Evolutionary conservation across 1,140 invertebrate species (phyloP).

Genomic region (Acromyrmex echinatior): DNA sequence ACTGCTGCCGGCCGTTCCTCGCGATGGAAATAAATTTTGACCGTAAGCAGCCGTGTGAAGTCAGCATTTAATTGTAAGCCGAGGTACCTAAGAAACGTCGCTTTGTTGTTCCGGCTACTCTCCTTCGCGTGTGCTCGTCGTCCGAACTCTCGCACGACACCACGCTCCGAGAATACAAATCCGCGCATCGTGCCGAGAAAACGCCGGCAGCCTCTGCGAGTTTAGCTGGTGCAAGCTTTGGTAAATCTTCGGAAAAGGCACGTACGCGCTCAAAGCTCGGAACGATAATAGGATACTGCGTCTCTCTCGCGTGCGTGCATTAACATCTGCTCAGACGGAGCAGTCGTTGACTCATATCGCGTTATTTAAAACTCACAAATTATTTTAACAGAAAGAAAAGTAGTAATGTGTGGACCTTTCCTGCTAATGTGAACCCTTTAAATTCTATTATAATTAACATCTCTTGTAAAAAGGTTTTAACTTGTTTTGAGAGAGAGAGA

Average conservation of each 20-base stretch:
- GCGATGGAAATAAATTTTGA: conserved; percentile 80
- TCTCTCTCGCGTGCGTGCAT: conserved; percentile 29
- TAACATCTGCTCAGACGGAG: conserved; percentile 15
- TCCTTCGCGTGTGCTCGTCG: conserved; percentile 66
- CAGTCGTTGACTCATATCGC: conserved; percentile 25
- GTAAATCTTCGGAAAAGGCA: conserved; percentile 61
- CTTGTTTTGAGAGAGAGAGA: no score
- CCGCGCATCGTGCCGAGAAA: conserved; percentile 41
- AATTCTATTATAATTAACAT: no score
- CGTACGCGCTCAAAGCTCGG: conserved; percentile 55
- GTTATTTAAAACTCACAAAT: conserved; percentile 40
- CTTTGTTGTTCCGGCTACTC: conserved; percentile 67
- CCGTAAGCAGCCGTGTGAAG: conserved; percentile 80
- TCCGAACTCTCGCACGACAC: conserved; percentile 34
- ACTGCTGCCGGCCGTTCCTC: conserved; percentile 60
- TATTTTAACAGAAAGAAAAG: conserved; percentile 18
- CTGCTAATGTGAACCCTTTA: no score
- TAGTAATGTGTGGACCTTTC: no score
- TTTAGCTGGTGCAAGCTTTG: conserved; percentile 8
- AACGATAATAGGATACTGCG: conserved; percentile 55
- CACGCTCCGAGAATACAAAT: conserved; percentile 40
- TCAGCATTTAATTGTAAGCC: conserved; percentile 83
- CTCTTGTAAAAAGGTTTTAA: no score
- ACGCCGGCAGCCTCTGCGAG: conserved; percentile 48
- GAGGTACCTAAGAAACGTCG: conserved; percentile 74